These are phyloP conservation scores for Ochotona curzoniae DNA, from an alignment of 2,113 vertebrate species.

Conservation along the genomic window DNA sequence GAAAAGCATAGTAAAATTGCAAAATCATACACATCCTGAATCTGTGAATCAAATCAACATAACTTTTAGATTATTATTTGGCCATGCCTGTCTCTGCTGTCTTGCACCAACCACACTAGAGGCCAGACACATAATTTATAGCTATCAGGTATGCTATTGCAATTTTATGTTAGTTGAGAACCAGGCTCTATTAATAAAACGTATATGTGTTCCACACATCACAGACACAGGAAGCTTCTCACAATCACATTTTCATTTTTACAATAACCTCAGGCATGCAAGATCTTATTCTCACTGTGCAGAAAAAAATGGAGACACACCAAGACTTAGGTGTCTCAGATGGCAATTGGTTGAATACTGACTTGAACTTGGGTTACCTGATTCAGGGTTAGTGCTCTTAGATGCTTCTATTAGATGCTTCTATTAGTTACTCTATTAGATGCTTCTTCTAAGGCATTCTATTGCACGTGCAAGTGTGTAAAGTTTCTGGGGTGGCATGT, in stretches of 20 bases:
- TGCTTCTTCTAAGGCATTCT: background rate
- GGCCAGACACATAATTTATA: background rate
- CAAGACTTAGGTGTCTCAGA: background rate
- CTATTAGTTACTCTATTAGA: background rate
- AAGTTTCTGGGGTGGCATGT: background rate
- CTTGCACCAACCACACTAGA: constrained; percentile 51
- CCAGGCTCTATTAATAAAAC: constrained; percentile 25
- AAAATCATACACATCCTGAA: background rate
- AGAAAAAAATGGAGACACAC: background rate
- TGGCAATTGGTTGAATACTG: background rate
- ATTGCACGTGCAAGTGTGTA: background rate
- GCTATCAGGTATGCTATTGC: constrained; percentile 1
- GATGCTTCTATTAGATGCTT: background rate
- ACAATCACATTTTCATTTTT: background rate
- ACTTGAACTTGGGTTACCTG: background rate
- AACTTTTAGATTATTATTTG: constrained; percentile 63
- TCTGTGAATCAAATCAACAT: constrained; percentile 4
- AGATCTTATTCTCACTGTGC: background rate
- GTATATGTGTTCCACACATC: background rate
- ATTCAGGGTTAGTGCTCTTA: background rate
- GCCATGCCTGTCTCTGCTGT: constrained; percentile 14
- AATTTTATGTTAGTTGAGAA: constrained; percentile 49
- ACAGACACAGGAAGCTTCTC: background rate
- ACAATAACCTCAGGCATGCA: background rate
- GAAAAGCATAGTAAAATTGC: constrained; percentile 42